Percentiles rank a stretch among this genome's conserved stretches.
Evolutionary conservation across 2,888 invertebrate species (phyloP).

Genomic region (Neria commutata): DNA sequence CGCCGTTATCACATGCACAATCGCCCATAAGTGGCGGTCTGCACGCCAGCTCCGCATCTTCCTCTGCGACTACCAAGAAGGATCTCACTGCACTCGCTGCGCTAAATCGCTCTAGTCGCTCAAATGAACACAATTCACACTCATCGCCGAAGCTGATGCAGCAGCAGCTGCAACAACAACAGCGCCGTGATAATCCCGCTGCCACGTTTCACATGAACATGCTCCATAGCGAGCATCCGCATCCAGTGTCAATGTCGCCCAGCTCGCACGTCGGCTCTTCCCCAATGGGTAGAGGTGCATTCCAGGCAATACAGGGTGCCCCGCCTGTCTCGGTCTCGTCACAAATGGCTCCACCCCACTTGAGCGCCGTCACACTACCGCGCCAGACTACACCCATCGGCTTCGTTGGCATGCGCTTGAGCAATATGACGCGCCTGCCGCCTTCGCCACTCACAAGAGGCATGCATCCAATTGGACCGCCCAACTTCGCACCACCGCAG

Average conservation of each 20-base stretch:
- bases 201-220: conserved; percentile 17
- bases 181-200: background rate
- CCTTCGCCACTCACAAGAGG: conserved; percentile 45
- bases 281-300: conserved; percentile 14
- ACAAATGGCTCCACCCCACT: conserved; percentile 12
- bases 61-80: too few relatives aligned
- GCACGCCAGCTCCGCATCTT: conserved; percentile 28
- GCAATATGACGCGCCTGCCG: conserved; percentile 43
- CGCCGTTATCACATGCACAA: conserved; percentile 31
- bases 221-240: conserved; percentile 28
- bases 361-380: too few relatives aligned
- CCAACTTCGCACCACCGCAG: background rate
- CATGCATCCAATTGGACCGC: conserved; percentile 19
- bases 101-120: conserved; percentile 31
- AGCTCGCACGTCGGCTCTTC: too few relatives aligned
- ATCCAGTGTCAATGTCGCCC: conserved; percentile 18
- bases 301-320: background rate
- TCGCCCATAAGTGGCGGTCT: conserved; percentile 44
- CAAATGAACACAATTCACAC: conserved; percentile 33
- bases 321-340: conserved; percentile 2
- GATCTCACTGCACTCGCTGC: conserved; percentile 36
- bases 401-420: conserved; percentile 38
- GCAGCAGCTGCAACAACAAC: too few relatives aligned
- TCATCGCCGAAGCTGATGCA: conserved; percentile 36
- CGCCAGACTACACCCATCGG: conserved; percentile 37